Conservation (phyloP, 1,140 invertebrate species). For the Hyposmocoma kahamanoa region DNA sequence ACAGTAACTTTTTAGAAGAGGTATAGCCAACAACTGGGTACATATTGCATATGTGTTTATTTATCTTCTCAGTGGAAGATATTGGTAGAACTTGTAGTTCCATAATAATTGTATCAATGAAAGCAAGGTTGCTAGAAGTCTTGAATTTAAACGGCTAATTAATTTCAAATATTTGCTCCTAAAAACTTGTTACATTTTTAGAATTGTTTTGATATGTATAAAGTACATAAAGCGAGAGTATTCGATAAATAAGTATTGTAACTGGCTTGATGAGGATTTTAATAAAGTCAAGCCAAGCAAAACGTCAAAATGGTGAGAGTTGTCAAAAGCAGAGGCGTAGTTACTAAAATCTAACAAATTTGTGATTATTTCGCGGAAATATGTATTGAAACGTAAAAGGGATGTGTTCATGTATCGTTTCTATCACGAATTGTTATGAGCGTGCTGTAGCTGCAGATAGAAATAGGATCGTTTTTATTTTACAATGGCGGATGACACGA, state of each 20-base stretch:
- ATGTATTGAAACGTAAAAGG: constrained; percentile 33
- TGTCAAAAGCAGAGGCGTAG: constrained; percentile 62
- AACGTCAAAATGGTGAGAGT: constrained; percentile 69
- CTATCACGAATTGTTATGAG: constrained; percentile 24
- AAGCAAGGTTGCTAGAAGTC: no score
- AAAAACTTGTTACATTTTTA: background rate
- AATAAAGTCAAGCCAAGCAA: constrained; percentile 36
- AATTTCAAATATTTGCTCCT: no score
- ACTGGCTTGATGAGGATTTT: constrained; percentile 41
- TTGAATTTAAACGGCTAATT: no score
- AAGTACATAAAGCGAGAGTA: background rate
- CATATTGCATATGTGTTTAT: no score
- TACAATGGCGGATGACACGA: constrained; percentile 72
- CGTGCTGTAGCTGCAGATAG: constrained; percentile 40
- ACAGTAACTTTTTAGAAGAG: no score
- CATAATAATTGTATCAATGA: no score
- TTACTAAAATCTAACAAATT: constrained; percentile 48
- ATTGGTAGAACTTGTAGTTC: no score
- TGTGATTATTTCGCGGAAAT: constrained; percentile 46
- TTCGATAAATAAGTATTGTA: constrained; percentile 41
- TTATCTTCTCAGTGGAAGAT: no score
- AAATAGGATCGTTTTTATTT: constrained; percentile 47
- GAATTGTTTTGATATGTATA: background rate
- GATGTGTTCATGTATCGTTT: constrained; percentile 43
- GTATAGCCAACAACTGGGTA: no score